phyloP scores from a whole-genome alignment of 2,797 vertebrate species.

The Poliocrania exsul region DNA sequence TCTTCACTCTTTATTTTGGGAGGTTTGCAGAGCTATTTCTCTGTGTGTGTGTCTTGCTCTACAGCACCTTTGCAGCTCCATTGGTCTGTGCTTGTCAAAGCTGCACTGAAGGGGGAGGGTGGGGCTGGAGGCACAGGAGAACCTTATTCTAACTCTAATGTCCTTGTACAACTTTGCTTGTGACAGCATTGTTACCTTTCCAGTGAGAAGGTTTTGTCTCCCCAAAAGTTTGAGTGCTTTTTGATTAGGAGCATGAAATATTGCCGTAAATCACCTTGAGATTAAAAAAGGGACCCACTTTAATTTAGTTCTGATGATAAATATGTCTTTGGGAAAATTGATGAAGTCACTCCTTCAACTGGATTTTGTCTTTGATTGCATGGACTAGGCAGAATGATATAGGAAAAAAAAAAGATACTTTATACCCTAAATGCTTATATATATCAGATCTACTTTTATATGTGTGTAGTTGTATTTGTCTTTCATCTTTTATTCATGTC shows the following conservation, averaged over 20 bases:
- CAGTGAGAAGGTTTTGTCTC: not conserved
- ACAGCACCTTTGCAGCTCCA: not conserved
- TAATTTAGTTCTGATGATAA: conserved; percentile 54
- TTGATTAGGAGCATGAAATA: conserved; percentile 40
- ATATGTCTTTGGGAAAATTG: not conserved
- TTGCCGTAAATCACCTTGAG: conserved; percentile 27
- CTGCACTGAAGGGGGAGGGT: not conserved
- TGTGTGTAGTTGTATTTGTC: conserved; percentile 29
- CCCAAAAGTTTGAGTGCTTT: conserved; percentile 35
- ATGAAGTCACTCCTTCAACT: conserved; percentile 13
- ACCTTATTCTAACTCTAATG: not conserved
- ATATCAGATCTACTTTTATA: conserved; percentile 44
- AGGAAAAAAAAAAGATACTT: not conserved
- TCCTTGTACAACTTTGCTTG: not conserved
- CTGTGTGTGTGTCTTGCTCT: not conserved
- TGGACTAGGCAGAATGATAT: not conserved
- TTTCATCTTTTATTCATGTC: conserved; percentile 66
- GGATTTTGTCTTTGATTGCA: conserved; percentile 6
- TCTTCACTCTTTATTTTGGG: not conserved
- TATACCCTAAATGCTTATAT: conserved; percentile 15
- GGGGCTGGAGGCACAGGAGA: not conserved
- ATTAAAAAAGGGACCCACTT: conserved; percentile 31
- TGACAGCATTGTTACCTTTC: not conserved
- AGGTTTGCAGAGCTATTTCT: not conserved
- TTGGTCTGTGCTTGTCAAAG: not conserved